Evolutionary conservation across 92 coral and sea anemone species (phyloP).

Genomic region (Chrysogorgia sp.): DNA sequence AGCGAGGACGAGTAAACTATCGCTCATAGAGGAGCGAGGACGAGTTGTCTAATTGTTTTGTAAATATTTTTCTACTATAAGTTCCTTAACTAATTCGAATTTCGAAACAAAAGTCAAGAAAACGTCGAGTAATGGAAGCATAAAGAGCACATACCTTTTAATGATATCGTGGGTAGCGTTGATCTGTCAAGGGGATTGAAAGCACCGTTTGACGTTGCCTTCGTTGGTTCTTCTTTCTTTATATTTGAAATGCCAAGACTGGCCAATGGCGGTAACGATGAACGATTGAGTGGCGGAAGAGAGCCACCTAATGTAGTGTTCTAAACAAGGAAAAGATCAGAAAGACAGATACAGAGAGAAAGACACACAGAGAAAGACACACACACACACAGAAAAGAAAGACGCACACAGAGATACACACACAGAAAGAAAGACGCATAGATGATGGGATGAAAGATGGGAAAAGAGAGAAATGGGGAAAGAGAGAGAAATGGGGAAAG

Average conservation of each 20-base stretch:
- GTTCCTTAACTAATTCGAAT: too few relatives aligned
- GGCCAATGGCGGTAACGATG: constrained; percentile 81
- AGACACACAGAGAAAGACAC: background rate
- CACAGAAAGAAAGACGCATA: background rate
- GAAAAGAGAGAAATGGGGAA: background rate
- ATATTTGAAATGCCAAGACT: constrained; percentile 55
- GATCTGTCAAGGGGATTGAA: constrained; percentile 11
- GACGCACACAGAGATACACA: background rate
- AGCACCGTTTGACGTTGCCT: background rate
- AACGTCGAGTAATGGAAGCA: too few relatives aligned
- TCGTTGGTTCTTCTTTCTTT: background rate
- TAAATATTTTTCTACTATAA: too few relatives aligned
- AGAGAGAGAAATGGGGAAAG: background rate
- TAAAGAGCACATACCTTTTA: constrained; percentile 6
- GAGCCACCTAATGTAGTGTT: constrained; percentile 71
- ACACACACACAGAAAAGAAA: background rate
- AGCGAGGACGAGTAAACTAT: too few relatives aligned
- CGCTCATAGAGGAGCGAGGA: too few relatives aligned
- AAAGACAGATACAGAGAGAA: background rate
- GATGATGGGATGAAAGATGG: background rate
- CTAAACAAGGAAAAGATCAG: background rate
- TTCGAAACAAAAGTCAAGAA: too few relatives aligned
- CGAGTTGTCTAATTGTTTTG: too few relatives aligned
- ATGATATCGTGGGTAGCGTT: constrained; percentile 76
- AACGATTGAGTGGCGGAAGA: constrained; percentile 86